Evolutionary conservation across 2,888 invertebrate genomes (phyloP).

Genomic region (Aphodius granarius): DNA sequence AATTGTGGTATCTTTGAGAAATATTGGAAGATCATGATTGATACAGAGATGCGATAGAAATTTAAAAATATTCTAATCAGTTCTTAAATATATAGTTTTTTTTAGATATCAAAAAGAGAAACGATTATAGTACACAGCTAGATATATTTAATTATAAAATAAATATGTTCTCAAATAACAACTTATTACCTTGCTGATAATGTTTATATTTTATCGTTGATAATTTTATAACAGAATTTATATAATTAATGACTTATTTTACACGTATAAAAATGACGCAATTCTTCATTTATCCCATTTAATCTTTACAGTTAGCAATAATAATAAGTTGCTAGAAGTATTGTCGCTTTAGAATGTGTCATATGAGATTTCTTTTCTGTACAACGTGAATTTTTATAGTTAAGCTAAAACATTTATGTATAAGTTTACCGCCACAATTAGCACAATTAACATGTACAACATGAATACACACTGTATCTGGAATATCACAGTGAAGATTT

Average conservation of each 20-base stretch:
- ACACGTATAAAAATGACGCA: slow-evolving; percentile 1
- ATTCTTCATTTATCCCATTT: slow-evolving; percentile 1
- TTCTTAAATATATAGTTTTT: slow-evolving; percentile 31
- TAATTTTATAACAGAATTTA: not conserved
- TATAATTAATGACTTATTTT: slow-evolving; percentile 5
- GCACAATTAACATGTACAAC: slow-evolving; percentile 48
- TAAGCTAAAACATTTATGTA: not conserved
- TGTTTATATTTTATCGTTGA: not conserved
- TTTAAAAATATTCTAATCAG: slow-evolving; percentile 34
- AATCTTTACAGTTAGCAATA: slow-evolving; percentile 3
- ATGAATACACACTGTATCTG: slow-evolving; percentile 51
- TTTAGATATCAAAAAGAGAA: slow-evolving; percentile 13
- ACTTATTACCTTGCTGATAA: not conserved
- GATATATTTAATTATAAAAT: not conserved
- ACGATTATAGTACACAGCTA: not conserved
- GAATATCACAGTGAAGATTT: slow-evolving; percentile 54
- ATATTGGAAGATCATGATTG: slow-evolving; percentile 42
- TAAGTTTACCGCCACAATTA: slow-evolving; percentile 43
- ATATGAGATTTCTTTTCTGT: slow-evolving; percentile 16
- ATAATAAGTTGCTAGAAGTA: slow-evolving; percentile 19
- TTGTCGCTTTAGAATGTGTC: slow-evolving; percentile 19
- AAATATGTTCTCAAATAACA: not conserved
- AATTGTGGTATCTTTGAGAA: slow-evolving; percentile 14
- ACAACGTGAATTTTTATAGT: slow-evolving; percentile 23
- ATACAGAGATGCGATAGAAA: slow-evolving; percentile 35